phyloP scores from a whole-genome alignment of 2,113 vertebrate species.

The Engraulis encrasicolus region DNA sequence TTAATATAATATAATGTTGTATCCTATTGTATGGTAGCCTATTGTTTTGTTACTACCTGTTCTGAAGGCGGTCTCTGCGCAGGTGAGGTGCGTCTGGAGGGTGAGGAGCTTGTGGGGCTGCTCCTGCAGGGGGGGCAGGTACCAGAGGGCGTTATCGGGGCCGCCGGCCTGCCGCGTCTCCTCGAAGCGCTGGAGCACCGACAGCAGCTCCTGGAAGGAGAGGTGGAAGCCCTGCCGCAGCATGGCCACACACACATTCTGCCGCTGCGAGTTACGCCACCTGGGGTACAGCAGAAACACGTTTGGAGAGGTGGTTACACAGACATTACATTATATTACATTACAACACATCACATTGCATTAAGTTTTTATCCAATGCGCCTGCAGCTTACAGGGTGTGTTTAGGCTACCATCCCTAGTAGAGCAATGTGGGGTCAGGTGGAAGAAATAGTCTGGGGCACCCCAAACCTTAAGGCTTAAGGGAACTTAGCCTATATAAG shows the following conservation, averaged over 20 bases:
- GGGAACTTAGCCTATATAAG: too few relatives aligned
- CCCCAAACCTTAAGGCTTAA: too few relatives aligned
- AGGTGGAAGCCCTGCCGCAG: slow-evolving; percentile 73
- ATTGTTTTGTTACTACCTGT: slow-evolving; percentile 74
- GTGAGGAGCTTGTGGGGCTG: slow-evolving; percentile 81
- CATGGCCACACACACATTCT: not conserved
- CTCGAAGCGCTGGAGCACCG: slow-evolving; percentile 79
- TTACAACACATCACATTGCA: too few relatives aligned
- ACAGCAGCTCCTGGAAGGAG: slow-evolving; percentile 80
- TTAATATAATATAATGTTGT: too few relatives aligned
- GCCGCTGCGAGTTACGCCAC: not conserved
- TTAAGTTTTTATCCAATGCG: too few relatives aligned
- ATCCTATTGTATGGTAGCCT: too few relatives aligned
- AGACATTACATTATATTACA: too few relatives aligned
- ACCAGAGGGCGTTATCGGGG: slow-evolving; percentile 77
- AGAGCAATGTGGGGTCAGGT: too few relatives aligned
- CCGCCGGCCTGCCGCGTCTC: slow-evolving; percentile 71
- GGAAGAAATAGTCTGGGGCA: too few relatives aligned
- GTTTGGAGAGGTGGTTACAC: too few relatives aligned
- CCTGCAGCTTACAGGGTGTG: too few relatives aligned
- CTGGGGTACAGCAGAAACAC: not conserved
- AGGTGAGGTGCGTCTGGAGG: slow-evolving; percentile 78
- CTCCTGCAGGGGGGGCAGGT: slow-evolving; percentile 78
- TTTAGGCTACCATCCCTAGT: too few relatives aligned
- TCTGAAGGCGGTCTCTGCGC: slow-evolving; percentile 78